Evolutionary conservation across 2,888 invertebrate species (phyloP).

Genomic region (Hoplodrina ambigua): DNA sequence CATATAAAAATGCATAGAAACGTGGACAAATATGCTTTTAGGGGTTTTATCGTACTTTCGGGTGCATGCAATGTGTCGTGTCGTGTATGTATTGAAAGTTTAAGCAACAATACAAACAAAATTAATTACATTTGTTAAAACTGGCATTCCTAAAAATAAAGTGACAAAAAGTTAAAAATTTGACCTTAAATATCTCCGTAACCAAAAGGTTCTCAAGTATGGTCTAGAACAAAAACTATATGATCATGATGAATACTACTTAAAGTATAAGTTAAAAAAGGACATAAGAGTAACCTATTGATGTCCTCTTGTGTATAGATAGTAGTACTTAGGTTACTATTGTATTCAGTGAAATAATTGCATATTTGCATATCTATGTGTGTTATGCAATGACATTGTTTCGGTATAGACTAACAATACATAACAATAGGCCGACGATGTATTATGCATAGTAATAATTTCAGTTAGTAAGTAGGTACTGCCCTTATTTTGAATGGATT

Average conservation of each 20-base stretch:
- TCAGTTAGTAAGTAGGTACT: not conserved
- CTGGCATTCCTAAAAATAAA: too few species aligned
- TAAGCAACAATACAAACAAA: too few species aligned
- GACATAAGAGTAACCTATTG: not conserved
- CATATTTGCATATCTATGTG: constrained; percentile 54
- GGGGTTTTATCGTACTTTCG: too few species aligned
- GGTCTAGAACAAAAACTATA: too few species aligned
- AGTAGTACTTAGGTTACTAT: constrained; percentile 18
- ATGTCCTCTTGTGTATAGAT: not conserved
- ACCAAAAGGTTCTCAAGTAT: too few species aligned
- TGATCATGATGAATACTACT: too few species aligned
- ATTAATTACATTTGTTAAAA: too few species aligned
- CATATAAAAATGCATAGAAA: not conserved
- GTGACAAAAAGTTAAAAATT: too few species aligned
- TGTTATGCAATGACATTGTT: constrained; percentile 55
- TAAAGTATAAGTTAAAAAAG: too few species aligned
- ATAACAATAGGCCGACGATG: constrained; percentile 45
- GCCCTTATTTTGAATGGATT: constrained; percentile 19
- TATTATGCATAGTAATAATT: constrained; percentile 32
- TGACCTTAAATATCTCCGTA: too few species aligned
- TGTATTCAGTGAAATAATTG: constrained; percentile 49
- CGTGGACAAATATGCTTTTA: not conserved
- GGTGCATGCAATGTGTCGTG: too few species aligned
- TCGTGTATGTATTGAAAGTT: too few species aligned
- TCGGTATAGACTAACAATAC: constrained; percentile 48